These are phyloP conservation scores for Oreochromis spilurus DNA, from an alignment of 2,113 vertebrate species.

Conservation along the genomic window DNA sequence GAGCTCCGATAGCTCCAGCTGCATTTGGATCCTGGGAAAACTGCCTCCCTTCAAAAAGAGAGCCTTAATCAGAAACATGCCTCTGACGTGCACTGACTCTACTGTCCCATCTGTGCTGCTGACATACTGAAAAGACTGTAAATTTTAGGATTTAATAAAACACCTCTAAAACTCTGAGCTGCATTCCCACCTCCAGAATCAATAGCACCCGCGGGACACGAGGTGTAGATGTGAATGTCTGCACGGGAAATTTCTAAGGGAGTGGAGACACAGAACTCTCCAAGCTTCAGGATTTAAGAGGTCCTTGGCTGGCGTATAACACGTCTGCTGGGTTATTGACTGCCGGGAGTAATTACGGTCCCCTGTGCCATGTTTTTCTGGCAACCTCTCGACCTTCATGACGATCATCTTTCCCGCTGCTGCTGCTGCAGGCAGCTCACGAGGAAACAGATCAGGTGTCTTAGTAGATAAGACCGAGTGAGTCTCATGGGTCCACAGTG, in stretches of 20 bases:
- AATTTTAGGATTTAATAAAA: not conserved
- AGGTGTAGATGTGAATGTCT: not conserved
- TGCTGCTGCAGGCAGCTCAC: not conserved
- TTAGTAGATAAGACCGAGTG: not conserved
- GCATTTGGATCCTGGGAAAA: conserved; percentile 1
- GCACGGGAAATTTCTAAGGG: not conserved
- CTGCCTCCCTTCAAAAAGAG: not conserved
- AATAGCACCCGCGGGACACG: not conserved
- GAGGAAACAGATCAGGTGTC: conserved; percentile 9
- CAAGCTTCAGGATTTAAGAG: not conserved
- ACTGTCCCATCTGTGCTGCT: not conserved
- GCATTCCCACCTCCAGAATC: not conserved
- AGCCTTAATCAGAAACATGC: conserved; percentile 10
- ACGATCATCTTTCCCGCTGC: not conserved
- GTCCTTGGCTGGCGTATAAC: not conserved
- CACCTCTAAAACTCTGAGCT: not conserved
- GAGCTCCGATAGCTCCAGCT: not conserved
- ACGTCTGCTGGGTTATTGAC: not conserved
- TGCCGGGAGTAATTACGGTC: not conserved
- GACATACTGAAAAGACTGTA: fast-evolving
- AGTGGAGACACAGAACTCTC: not conserved
- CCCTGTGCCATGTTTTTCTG: not conserved
- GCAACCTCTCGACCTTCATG: not conserved
- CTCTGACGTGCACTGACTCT: not conserved
- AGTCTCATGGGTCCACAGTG: not conserved